Evolutionary conservation across 1,140 invertebrate genomes (phyloP), one percentile per base, ranked within the genome.

Genomic region (Drosophila insularis): DNA sequence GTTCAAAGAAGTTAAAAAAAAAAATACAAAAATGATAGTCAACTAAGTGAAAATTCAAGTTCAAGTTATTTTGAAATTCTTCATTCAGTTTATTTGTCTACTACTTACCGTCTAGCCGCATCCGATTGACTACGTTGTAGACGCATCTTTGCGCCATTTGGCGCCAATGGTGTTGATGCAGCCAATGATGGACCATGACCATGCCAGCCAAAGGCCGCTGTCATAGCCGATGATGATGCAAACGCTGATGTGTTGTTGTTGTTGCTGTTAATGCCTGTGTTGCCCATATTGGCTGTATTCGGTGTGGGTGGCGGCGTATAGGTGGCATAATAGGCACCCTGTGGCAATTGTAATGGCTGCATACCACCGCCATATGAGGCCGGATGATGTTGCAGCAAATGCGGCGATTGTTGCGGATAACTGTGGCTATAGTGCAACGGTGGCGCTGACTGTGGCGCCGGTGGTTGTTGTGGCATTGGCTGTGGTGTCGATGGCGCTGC

Each of bases 291-390:
- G 53, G 73, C 80, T 1, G 86, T 87, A 50, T 84, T 91, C 78
- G 90, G 90, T 39, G 90, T 91, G 70, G 90, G 90, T 60, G 90
- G 90, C 63, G 90, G 90, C 63, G 90, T 91, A 43, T 91, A 91
- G 69, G 81, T 82, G 68, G 85, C 77, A 59, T 90, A 91, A 37
- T 89, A 86, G 43, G 66, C 46, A 63, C 71, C 63, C 27, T 35
- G 32, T 39, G 43, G 54, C n/a, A 73, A 63, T 43, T 64, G 62
- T 2, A 56, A 58, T 11, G 59, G 54, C 56, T 55, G 62, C 72
- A 37, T 76, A 7, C 69, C 35, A 11, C 35, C 35, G 11, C 68
- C 78, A 10, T 74, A 71, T 35, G 81, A 67, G 35, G 72, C 68
- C 37, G 72, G 75, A 71, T 82, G 75, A 53, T 81, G 75, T 27